phyloP scores from a whole-genome alignment of 2,113 vertebrate genomes.

The Thalassarche chlororhynchos region DNA sequence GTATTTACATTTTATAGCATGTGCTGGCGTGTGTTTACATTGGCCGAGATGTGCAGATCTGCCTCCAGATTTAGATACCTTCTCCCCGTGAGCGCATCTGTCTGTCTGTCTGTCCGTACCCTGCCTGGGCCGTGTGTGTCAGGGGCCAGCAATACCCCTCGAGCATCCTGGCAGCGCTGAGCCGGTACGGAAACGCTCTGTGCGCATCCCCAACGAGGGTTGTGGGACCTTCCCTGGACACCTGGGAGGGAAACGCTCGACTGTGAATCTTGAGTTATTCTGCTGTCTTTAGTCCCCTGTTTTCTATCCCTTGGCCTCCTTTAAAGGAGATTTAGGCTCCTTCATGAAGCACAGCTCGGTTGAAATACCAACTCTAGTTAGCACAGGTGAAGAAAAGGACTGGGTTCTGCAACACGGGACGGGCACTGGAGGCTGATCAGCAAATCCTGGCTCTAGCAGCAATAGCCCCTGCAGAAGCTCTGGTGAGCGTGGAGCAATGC shows the following conservation, averaged over 20 bases:
- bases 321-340: too few species aligned
- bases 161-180: neutral
- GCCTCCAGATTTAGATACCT: neutral
- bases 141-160: neutral
- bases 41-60: neutral
- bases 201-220: neutral
- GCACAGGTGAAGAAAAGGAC: neutral
- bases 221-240: neutral
- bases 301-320: neutral
- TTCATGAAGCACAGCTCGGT: neutral
- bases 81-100: fast-evolving
- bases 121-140: fast-evolving
- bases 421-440: neutral
- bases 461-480: neutral
- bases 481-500: neutral
- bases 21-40: neutral
- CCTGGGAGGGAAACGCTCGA: neutral
- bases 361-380: neutral
- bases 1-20: neutral
- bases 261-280: neutral
- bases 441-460: neutral
- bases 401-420: neutral
- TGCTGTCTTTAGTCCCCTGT: neutral
- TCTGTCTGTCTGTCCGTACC: neutral
- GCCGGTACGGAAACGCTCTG: fast-evolving